These are phyloP conservation scores for Perodicticus potto DNA, from an alignment of 2,797 vertebrate genomes.

Conservation along the genomic window DNA sequence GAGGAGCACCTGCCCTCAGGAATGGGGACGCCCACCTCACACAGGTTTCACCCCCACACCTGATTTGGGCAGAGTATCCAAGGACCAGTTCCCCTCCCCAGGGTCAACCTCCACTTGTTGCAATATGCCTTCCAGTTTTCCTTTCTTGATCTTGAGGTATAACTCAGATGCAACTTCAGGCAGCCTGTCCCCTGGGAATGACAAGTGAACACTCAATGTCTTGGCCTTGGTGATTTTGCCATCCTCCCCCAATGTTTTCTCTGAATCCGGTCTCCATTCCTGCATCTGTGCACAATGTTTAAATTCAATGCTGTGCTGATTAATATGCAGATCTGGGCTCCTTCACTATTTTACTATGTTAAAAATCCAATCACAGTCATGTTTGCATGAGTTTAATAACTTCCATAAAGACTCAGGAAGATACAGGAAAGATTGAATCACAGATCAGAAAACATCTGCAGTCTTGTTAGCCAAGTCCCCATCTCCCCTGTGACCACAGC, in stretches of 20 bases:
- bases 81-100: rapidly evolving
- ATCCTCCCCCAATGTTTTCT: background rate
- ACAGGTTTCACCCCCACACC: too few species aligned
- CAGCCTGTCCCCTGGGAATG: too few species aligned
- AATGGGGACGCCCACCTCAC: background rate
- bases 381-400: background rate
- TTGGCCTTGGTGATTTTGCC: background rate
- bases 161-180: background rate
- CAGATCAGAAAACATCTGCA: too few species aligned
- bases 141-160: background rate
- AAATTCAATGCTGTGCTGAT: background rate
- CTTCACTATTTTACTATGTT: background rate
- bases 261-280: background rate
- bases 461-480: background rate
- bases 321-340: background rate
- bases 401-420: background rate
- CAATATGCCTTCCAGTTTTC: background rate
- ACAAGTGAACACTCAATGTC: background rate
- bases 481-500: rapidly evolving
- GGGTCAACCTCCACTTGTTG: too few species aligned
- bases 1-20: background rate
- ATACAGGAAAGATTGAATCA: background rate
- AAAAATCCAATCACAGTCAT: background rate
- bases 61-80: background rate
- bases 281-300: background rate